Evolutionary conservation across 2,888 invertebrate species (phyloP).

Genomic region (Catocala fraxini): DNA sequence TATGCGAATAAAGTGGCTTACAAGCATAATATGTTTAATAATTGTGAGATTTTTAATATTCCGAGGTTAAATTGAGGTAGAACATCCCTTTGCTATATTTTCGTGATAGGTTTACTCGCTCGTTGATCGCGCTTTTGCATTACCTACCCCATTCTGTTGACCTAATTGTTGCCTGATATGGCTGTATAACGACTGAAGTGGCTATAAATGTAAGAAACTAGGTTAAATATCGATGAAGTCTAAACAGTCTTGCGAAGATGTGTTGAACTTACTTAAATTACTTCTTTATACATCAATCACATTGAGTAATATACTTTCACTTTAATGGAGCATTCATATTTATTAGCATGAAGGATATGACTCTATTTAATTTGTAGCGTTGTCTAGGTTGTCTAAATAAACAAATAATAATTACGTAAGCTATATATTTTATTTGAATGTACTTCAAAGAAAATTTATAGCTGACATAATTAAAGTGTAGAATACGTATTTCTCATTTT

Average conservation of each 20-base stretch:
- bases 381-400: not conserved
- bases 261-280: slow-evolving; percentile 55
- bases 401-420: slow-evolving; percentile 2
- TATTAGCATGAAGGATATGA: slow-evolving; percentile 14
- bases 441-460: too few relatives aligned
- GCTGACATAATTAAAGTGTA: too few relatives aligned
- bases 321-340: slow-evolving; percentile 28
- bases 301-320: slow-evolving; percentile 26
- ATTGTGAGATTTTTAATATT: too few relatives aligned
- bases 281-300: slow-evolving; percentile 57
- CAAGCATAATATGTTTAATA: too few relatives aligned
- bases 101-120: slow-evolving; percentile 61
- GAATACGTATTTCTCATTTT: too few relatives aligned
- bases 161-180: slow-evolving; percentile 82
- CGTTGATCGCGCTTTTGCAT: slow-evolving; percentile 71
- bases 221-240: slow-evolving; percentile 83
- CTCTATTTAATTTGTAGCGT: slow-evolving; percentile 3
- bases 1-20: too few relatives aligned
- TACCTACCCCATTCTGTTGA: slow-evolving; percentile 78
- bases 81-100: slow-evolving; percentile 38
- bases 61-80: slow-evolving; percentile 27
- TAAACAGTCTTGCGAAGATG: slow-evolving; percentile 66
- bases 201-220: slow-evolving; percentile 82
- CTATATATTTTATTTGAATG: not conserved
- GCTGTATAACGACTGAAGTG: slow-evolving; percentile 74